Percentiles rank a stretch among this genome's conserved stretches.
Conservation (phyloP, 1,140 invertebrate species). For the Sinella curviseta region DNA sequence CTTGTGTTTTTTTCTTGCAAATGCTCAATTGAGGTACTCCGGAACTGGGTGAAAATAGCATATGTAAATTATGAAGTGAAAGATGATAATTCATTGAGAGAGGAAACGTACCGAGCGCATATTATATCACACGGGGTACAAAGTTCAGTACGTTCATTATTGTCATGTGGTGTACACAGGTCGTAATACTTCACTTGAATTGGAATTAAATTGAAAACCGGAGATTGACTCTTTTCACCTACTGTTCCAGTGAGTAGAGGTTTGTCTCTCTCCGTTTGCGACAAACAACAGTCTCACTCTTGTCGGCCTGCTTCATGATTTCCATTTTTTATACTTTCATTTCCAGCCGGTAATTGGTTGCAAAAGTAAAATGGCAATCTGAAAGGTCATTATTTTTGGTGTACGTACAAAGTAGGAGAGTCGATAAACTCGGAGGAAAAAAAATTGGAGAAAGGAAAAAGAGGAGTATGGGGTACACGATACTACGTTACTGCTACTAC, state of each 20-base stretch:
- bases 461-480: no score
- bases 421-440: background rate
- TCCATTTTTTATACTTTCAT: background rate
- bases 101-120: no score
- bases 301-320: background rate
- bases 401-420: background rate
- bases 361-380: constrained; percentile 3
- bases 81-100: no score
- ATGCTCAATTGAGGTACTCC: no score
- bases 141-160: background rate
- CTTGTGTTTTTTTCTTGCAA: no score
- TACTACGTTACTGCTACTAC: background rate
- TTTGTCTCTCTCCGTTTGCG: background rate
- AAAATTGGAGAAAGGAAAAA: background rate
- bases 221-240: constrained; percentile 17
- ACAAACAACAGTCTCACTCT: no score
- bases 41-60: no score
- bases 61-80: no score
- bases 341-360: constrained; percentile 21
- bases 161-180: background rate
- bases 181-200: background rate
- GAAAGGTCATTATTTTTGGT: background rate
- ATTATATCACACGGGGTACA: no score
- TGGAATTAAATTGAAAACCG: constrained; percentile 22
- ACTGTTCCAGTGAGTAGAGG: background rate